A percentile compares a stretch with the other conserved stretches of the same genome.
phyloP scores from a whole-genome alignment of 1,140 invertebrate species.

The Proctacanthus coquilletti region DNA sequence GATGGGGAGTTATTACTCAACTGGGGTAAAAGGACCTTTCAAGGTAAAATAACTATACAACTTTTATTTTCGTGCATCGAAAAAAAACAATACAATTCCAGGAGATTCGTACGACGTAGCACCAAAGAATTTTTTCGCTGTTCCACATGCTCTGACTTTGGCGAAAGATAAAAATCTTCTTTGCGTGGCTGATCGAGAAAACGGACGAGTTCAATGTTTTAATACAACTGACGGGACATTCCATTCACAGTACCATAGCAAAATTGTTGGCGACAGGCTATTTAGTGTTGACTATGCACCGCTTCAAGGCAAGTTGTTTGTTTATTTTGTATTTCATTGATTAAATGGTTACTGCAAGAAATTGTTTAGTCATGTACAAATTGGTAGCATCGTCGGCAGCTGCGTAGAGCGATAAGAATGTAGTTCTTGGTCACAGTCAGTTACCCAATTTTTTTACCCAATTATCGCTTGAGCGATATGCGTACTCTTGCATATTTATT shows the following conservation, averaged over 20 bases:
- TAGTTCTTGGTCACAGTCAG: no score
- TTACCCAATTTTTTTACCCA: no score
- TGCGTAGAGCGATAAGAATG: no score
- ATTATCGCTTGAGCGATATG: no score
- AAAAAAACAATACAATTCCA: no score
- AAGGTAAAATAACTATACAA: constrained; percentile 6
- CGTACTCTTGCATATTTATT: no score
- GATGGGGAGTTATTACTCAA: constrained; percentile 49
- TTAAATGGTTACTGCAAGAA: not conserved
- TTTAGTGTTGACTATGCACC: constrained; percentile 54
- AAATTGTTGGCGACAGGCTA: constrained; percentile 43
- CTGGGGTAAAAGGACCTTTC: constrained; percentile 41
- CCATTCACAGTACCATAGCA: constrained; percentile 38
- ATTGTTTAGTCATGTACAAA: no score
- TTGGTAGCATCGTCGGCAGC: no score
- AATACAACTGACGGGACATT: constrained; percentile 44
- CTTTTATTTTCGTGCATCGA: no score
- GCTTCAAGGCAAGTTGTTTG: constrained; percentile 18
- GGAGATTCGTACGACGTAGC: constrained; percentile 21
- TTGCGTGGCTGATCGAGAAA: constrained; percentile 83
- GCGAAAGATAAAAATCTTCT: constrained; percentile 55
- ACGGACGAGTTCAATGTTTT: constrained; percentile 74
- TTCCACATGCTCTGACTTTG: constrained; percentile 73
- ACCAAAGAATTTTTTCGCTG: constrained; percentile 42
- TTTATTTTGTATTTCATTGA: no score